These are phyloP conservation scores for Camptogramma bilineatum DNA, from an alignment of 2,888 invertebrate genomes.

Conservation along the genomic window DNA sequence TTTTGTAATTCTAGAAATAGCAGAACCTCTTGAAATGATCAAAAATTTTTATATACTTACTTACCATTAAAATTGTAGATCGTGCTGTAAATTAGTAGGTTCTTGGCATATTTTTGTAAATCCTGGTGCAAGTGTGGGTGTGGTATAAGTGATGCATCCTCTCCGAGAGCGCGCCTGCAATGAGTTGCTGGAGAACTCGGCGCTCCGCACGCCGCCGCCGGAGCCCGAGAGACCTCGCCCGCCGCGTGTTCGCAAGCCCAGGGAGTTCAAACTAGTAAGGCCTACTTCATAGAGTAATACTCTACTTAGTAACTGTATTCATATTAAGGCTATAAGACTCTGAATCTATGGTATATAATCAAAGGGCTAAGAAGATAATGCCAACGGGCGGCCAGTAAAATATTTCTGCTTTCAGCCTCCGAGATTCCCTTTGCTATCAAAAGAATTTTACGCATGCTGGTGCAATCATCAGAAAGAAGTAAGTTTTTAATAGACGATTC, in stretches of 20 bases:
- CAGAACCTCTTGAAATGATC: conserved; percentile 7
- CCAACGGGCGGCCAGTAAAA: too few species aligned
- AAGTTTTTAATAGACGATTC: conserved; percentile 17
- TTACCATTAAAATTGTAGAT: conserved; percentile 1
- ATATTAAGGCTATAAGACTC: too few species aligned
- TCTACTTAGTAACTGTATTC: too few species aligned
- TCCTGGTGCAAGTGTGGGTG: neutral
- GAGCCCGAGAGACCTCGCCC: conserved; percentile 70
- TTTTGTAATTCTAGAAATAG: conserved; percentile 14
- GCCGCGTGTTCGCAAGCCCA: conserved; percentile 65
- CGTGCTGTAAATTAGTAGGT: neutral
- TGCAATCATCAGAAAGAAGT: conserved; percentile 79
- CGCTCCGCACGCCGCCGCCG: conserved; percentile 69
- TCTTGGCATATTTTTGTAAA: neutral
- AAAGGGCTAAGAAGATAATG: too few species aligned
- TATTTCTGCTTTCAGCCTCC: conserved; percentile 63
- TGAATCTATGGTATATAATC: too few species aligned
- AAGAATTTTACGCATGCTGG: conserved; percentile 71
- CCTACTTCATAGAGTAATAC: neutral
- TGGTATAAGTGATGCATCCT: conserved; percentile 74
- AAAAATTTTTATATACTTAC: neutral
- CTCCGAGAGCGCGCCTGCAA: conserved; percentile 66
- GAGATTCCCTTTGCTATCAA: conserved; percentile 66
- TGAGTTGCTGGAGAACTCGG: conserved; percentile 63
- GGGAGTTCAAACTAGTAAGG: conserved; percentile 71